Evolutionary conservation across 2,113 vertebrate genomes (phyloP), one percentile per base, ranked within the genome.

Genomic region (Limnothrissa miodon): DNA sequence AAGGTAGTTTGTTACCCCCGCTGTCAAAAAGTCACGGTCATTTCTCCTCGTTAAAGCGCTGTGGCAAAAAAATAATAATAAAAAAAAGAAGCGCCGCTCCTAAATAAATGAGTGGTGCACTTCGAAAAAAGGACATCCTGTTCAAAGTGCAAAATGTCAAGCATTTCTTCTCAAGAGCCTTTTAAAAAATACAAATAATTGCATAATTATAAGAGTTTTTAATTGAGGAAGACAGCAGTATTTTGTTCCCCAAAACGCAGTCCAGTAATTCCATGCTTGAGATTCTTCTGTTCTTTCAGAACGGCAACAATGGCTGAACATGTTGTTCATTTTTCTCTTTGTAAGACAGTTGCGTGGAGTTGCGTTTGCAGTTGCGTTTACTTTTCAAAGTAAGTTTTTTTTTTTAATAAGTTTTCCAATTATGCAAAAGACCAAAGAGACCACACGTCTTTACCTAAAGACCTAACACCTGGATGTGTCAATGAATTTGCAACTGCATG

Each of bases 41-140:
- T 87, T 87, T 87, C 86, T 84, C 84, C 84, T 85, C 81, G 53
- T 91, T 90, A 90, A 92, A 92, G 88, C 88, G 90, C 87, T 89
- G 84, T 83, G 90, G 66, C 13, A 15, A 74, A 74, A n/a, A n/a
- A n/a, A n/a, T n/a, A n/a, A n/a, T n/a, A n/a, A n/a, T n/a, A n/a
- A n/a, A n/a, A n/a, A n/a, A 74, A 19, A 74, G 29, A 9, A 36
- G 66, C 66, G 19, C 4, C 13, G 29, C 66, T 36, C 15, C 66
- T 36, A 17, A 36, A 74, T 74, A 74, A 74, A 74, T 74, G 66
- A 74, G 36, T 15, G 29, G 29, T 15, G 29, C 11, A 11, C 66
- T 5, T 29, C 13, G 29, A 74, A 74, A 56, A 56, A 74, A 36
- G 29, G 66, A 74, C 66, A 74, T 36, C 66, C 66, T 74, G 66